Percentiles rank a stretch among this genome's conserved stretches.
Evolutionary conservation across 1,140 invertebrate species (phyloP).

Genomic region (Leptinotarsa defecta): DNA sequence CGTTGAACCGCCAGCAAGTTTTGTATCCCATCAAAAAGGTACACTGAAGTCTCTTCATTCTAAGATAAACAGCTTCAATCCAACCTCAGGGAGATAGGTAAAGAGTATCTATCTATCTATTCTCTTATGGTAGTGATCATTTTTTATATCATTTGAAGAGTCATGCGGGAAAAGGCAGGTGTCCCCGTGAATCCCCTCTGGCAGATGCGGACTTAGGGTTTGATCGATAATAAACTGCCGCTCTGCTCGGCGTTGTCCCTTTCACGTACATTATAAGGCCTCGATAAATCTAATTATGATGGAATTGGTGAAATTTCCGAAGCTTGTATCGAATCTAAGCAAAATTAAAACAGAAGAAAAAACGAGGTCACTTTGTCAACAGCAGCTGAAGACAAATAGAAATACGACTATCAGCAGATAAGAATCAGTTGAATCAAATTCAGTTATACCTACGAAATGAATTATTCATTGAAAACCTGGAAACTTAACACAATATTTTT

Average conservation of each 20-base stretch:
- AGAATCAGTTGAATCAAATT: too few species aligned
- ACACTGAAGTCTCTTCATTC: too few species aligned
- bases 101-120: neutral
- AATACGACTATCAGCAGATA: neutral
- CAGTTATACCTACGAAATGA: too few species aligned
- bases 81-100: neutral
- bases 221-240: slow-evolving; percentile 13
- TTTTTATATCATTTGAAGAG: neutral
- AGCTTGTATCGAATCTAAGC: neutral
- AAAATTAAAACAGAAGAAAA: neutral
- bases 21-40: too few species aligned
- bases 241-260: neutral
- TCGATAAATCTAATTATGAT: neutral
- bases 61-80: neutral
- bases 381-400: neutral
- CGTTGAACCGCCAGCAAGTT: too few species aligned
- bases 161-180: slow-evolving; percentile 14
- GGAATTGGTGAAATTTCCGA: neutral
- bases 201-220: slow-evolving; percentile 7
- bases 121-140: neutral
- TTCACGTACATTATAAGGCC: neutral
- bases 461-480: too few species aligned
- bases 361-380: neutral
- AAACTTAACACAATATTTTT: too few species aligned
- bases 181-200: slow-evolving; percentile 15